phyloP scores from a whole-genome alignment of 2,888 invertebrate genomes.

The Lepidocyrtoides sp. region DNA sequence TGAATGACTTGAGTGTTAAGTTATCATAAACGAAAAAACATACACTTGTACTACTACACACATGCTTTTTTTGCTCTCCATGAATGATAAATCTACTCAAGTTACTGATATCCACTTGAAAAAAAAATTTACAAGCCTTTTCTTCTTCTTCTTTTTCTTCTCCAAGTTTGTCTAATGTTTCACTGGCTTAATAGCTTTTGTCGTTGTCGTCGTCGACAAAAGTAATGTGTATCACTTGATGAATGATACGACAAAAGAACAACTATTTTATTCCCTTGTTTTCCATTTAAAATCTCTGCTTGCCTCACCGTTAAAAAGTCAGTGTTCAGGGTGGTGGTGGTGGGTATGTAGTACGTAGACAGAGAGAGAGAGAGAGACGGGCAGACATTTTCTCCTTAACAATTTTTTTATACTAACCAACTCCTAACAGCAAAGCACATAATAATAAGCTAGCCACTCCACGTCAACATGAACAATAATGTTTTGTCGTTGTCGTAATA shows the following conservation, averaged over 20 bases:
- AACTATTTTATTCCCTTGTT: conserved; percentile 50
- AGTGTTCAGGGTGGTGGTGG: conserved; percentile 13
- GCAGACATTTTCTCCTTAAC: not conserved
- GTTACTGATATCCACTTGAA: conserved; percentile 5
- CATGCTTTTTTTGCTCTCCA: conserved; percentile 25
- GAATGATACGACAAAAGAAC: conserved; percentile 49
- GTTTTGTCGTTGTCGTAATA: not conserved
- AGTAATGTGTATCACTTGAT: conserved; percentile 63
- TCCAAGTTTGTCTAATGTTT: conserved; percentile 8
- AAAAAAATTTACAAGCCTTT: conserved; percentile 14
- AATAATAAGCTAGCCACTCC: conserved; percentile 22
- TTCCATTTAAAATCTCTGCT: conserved; percentile 23
- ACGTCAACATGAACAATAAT: conserved; percentile 45
- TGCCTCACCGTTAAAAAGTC: conserved; percentile 10
- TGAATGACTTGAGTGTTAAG: not conserved
- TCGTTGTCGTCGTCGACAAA: conserved; percentile 59
- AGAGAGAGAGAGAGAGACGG: too few relatives aligned
- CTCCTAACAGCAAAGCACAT: conserved; percentile 30
- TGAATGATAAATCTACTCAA: not conserved
- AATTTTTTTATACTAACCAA: conserved; percentile 36
- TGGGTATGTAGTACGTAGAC: not conserved
- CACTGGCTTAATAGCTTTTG: conserved; percentile 37
- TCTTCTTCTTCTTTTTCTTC: not conserved
- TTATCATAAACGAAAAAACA: too few relatives aligned
- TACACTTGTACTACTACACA: not conserved